Evolutionary conservation across 2,888 invertebrate species (phyloP).

Genomic region (Cantharis rustica): DNA sequence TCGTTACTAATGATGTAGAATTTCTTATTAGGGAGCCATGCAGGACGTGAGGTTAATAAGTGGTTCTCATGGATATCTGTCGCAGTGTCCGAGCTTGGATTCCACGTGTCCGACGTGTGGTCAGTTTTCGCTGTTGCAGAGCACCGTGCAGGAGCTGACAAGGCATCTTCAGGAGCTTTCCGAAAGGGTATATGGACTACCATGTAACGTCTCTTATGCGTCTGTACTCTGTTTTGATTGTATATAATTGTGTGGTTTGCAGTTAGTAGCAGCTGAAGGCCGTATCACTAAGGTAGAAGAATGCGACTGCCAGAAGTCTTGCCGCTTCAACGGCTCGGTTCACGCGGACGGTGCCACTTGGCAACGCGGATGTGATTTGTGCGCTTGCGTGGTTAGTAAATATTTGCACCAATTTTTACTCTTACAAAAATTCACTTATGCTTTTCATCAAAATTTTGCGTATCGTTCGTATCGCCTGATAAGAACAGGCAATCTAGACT

Average conservation of each 20-base stretch:
- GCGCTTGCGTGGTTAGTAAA: conserved; percentile 80
- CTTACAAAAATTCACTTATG: neutral
- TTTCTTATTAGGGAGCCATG: conserved; percentile 73
- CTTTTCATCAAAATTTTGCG: conserved; percentile 14
- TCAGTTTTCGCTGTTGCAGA: conserved; percentile 83
- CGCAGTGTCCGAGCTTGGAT: conserved; percentile 85
- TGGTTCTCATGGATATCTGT: conserved; percentile 83
- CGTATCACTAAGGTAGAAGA: conserved; percentile 80
- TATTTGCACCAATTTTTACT: conserved; percentile 10
- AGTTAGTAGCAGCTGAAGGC: conserved; percentile 82
- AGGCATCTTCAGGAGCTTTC: conserved; percentile 81
- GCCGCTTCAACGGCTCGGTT: conserved; percentile 78
- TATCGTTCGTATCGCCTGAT: conserved; percentile 12
- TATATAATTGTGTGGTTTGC: conserved; percentile 53
- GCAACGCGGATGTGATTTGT: conserved; percentile 84
- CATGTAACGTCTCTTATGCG: conserved; percentile 56
- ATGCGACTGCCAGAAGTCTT: conserved; percentile 90
- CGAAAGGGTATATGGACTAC: conserved; percentile 73
- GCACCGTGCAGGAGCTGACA: conserved; percentile 79
- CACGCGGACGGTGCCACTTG: conserved; percentile 84
- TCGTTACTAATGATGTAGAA: neutral
- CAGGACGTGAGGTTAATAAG: conserved; percentile 86
- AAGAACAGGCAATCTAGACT: conserved; percentile 21
- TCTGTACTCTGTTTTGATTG: conserved; percentile 53
- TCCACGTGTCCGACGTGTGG: conserved; percentile 90